Percentiles rank a stretch among this genome's conserved stretches.
Conservation (phyloP, 2,888 invertebrate genomes). For the Dryomyza anilis region DNA sequence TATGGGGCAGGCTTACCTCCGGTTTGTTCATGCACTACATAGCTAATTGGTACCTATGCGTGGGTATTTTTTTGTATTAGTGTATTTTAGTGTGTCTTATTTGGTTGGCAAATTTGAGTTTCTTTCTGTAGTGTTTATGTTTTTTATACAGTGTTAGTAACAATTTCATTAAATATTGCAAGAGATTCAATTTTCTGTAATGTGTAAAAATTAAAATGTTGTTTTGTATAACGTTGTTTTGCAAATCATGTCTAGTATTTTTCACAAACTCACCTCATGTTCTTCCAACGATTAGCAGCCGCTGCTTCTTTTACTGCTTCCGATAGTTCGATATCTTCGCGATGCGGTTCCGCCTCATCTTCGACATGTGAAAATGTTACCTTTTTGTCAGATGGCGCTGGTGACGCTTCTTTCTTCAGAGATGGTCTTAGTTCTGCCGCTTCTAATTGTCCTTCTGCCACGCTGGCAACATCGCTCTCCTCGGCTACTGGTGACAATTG, state of each 20-base stretch:
- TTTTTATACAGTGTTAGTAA: constrained; percentile 50
- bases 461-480: constrained; percentile 51
- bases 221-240: constrained; percentile 9
- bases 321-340: constrained; percentile 59
- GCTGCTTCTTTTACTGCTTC: constrained; percentile 54
- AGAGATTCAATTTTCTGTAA: constrained; percentile 51
- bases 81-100: constrained; percentile 20
- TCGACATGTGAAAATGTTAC: constrained; percentile 63
- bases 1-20: constrained; percentile 30
- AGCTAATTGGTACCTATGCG: constrained; percentile 9
- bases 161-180: constrained; percentile 51
- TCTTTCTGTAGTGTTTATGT: constrained; percentile 37
- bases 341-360: constrained; percentile 57
- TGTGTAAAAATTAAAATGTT: constrained; percentile 20
- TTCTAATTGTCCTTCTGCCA: no score
- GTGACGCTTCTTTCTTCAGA: constrained; percentile 61
- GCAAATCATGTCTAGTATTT: neutral
- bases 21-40: constrained; percentile 29
- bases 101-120: constrained; percentile 30
- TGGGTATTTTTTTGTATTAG: no score
- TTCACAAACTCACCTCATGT: constrained; percentile 63
- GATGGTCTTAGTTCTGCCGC: constrained; percentile 49
- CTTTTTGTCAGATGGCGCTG: constrained; percentile 61
- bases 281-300: constrained; percentile 51
- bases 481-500: constrained; percentile 54